Conservation (phyloP, 2,113 vertebrate genomes). For the Oryzias melastigma region DNA sequence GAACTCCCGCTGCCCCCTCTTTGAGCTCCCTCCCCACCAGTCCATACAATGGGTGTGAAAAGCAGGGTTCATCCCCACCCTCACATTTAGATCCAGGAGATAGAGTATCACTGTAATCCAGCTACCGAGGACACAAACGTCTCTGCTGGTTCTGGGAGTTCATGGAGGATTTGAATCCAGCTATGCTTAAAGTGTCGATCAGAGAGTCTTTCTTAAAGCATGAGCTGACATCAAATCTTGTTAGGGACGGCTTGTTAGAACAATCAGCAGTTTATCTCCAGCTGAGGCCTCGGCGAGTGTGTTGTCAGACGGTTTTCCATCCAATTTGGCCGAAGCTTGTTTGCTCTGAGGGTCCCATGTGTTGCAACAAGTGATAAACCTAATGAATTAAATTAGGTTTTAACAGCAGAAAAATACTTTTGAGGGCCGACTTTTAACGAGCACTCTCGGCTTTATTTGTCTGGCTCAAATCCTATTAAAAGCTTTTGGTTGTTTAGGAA, state of each 20-base stretch:
- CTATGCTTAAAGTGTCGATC: conserved; percentile 24
- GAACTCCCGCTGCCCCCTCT: conserved; percentile 78
- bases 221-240: conserved; percentile 21
- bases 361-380: conserved; percentile 63
- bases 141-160: conserved; percentile 9
- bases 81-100: conserved; percentile 52
- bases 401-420: conserved; percentile 54
- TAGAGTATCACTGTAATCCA: conserved; percentile 50
- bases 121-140: conserved; percentile 19
- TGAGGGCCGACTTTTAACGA: conserved; percentile 68
- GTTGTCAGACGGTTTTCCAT: conserved; percentile 55
- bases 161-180: conserved; percentile 16
- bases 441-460: conserved; percentile 76
- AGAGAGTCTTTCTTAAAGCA: conserved; percentile 18
- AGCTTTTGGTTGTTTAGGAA: conserved; percentile 70
- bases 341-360: conserved; percentile 55
- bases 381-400: conserved; percentile 66
- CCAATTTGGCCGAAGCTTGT: conserved; percentile 62
- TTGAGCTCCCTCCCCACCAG: conserved; percentile 49
- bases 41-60: conserved; percentile 72
- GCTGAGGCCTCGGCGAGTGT: background rate
- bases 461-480: conserved; percentile 73
- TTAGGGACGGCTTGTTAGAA: conserved; percentile 25
- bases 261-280: conserved; percentile 33
- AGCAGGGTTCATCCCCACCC: conserved; percentile 59